phyloP scores from a whole-genome alignment of 2,888 invertebrate genomes.

The Quadroppia sp. region DNA sequence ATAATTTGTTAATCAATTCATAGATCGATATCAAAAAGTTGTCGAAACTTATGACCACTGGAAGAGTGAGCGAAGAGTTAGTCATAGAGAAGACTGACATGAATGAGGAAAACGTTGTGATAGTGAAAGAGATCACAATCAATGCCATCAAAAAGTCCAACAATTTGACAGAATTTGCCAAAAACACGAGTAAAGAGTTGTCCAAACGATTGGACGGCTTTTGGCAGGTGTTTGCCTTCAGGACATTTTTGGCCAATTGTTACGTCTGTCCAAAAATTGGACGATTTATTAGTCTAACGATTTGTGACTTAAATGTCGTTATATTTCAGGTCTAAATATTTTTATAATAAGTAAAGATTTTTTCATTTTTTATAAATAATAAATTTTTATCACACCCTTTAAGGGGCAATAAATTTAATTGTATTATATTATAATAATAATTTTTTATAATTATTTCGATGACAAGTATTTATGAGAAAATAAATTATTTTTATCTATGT shows the following conservation, averaged over 20 bases:
- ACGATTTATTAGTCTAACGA: constrained; percentile 5
- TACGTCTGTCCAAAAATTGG: constrained; percentile 13
- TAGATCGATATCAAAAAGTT: constrained; percentile 25
- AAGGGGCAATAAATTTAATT: no score
- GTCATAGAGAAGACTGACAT: not conserved
- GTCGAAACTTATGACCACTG: not conserved
- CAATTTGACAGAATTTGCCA: constrained; percentile 7
- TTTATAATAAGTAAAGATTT: no score
- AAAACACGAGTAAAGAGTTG: constrained; percentile 7
- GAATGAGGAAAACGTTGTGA: not conserved
- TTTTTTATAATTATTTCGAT: no score
- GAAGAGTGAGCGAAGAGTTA: constrained; percentile 2
- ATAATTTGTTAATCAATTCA: not conserved
- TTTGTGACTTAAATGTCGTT: constrained; percentile 24
- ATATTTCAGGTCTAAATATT: constrained; percentile 14
- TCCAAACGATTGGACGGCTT: not conserved
- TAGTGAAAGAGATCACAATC: not conserved
- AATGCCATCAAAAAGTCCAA: not conserved
- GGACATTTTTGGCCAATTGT: constrained; percentile 27
- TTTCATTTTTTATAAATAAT: no score
- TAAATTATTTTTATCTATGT: no score
- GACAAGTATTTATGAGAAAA: no score
- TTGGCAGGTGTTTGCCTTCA: constrained; percentile 26
- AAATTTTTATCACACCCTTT: no score
- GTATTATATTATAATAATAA: no score